phyloP scores from a whole-genome alignment of 2,113 vertebrate species.

The Podocnemis expansa region DNA sequence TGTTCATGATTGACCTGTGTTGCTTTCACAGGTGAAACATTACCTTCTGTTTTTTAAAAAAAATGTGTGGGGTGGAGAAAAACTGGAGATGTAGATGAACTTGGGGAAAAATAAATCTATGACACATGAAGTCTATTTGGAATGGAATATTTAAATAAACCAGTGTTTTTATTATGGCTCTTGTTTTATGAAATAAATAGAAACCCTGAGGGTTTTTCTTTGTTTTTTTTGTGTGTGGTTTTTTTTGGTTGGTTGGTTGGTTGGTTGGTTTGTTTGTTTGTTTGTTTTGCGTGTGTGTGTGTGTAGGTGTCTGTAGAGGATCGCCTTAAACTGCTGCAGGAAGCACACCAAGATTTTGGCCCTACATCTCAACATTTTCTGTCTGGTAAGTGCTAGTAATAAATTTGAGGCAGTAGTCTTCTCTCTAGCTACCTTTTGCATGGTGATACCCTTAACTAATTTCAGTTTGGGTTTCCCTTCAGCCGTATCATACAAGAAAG shows the following conservation, averaged over 20 bases:
- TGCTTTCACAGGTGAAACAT: not conserved
- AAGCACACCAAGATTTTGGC: slow-evolving; percentile 94
- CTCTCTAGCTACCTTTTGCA: not conserved
- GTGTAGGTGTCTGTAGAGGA: slow-evolving; percentile 91
- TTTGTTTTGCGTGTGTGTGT: not conserved
- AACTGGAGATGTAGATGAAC: not conserved
- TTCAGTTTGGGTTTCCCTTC: not conserved
- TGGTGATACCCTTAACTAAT: not conserved
- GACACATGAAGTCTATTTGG: not conserved
- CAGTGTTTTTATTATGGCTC: not conserved
- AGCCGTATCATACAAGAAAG: not conserved
- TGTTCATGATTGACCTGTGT: not conserved
- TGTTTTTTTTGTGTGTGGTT: too few species aligned
- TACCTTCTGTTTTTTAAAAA: not conserved
- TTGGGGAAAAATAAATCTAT: not conserved
- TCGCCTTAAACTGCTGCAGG: slow-evolving; percentile 91
- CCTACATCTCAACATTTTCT: slow-evolving; percentile 96
- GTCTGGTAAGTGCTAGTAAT: slow-evolving; percentile 86
- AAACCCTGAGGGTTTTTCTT: too few species aligned
- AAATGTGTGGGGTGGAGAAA: too few species aligned
- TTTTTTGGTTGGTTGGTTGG: not conserved
- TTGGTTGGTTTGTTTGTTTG: too few species aligned
- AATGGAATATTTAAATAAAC: not conserved
- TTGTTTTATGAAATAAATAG: not conserved
- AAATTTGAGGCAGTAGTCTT: not conserved